These are phyloP conservation scores for Nestor notabilis DNA, from an alignment of 2,113 vertebrate species.

Conservation along the genomic window DNA sequence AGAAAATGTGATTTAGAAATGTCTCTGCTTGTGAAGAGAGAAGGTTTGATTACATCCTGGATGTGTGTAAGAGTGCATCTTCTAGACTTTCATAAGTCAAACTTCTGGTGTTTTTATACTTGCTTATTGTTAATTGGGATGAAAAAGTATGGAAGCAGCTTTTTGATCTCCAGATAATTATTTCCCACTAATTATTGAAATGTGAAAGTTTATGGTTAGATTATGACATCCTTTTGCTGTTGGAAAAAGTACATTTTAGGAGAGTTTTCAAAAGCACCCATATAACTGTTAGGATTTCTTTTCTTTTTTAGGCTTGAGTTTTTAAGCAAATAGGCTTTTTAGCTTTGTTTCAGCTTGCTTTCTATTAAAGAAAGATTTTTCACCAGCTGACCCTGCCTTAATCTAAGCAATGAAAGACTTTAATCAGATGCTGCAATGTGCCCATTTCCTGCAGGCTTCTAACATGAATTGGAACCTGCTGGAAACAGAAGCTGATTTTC, in stretches of 20 bases:
- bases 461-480: constrained; percentile 33
- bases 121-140: background rate
- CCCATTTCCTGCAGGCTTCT: constrained; percentile 51
- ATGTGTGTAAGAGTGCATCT: background rate
- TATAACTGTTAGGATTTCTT: background rate
- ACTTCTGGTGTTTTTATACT: background rate
- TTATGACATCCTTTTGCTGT: background rate
- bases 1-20: background rate
- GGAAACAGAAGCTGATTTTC: constrained; percentile 46
- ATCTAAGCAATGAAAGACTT: constrained; percentile 43
- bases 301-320: background rate
- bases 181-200: background rate
- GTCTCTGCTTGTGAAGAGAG: background rate
- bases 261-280: background rate
- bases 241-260: background rate
- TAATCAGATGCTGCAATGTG: constrained; percentile 50
- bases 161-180: background rate
- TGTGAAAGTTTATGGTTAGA: background rate
- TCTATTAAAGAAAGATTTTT: constrained; percentile 35
- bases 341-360: constrained; percentile 19
- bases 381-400: constrained; percentile 26
- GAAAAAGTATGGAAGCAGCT: background rate
- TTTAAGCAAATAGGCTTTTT: background rate
- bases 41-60: background rate
- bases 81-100: background rate